Evolutionary conservation across 2,888 invertebrate species (phyloP).

Genomic region (Aleiodes alternator): DNA sequence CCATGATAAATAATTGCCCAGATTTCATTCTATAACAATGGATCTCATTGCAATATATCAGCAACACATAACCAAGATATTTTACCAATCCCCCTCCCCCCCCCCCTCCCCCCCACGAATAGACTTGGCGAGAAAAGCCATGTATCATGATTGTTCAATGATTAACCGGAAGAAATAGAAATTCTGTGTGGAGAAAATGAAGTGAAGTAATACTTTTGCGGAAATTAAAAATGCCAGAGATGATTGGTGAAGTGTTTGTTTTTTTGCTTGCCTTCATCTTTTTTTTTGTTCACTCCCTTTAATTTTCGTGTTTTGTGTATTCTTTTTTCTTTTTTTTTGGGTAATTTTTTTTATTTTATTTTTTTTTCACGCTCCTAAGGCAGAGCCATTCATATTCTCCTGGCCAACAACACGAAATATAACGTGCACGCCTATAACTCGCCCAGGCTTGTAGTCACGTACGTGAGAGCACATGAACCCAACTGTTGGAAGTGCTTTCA

Average conservation of each 20-base stretch:
- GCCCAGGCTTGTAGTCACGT: constrained; percentile 26
- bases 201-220: neutral
- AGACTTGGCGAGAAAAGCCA: neutral
- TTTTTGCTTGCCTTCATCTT: neutral
- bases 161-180: neutral
- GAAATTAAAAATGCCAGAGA: constrained; percentile 13
- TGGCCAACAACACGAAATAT: constrained; percentile 31
- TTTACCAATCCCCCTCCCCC: neutral
- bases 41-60: constrained; percentile 29
- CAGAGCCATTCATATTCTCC: constrained; percentile 29
- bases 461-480: constrained; percentile 24
- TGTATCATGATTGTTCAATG: neutral
- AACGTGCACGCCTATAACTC: constrained; percentile 23
- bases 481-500: neutral
- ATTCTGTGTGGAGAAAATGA: neutral
- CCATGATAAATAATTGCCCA: constrained; percentile 31
- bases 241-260: constrained; percentile 18
- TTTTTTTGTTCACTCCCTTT: neutral
- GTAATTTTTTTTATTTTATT: neutral
- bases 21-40: constrained; percentile 24
- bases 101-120: neutral
- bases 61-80: neutral
- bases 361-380: constrained; percentile 21
- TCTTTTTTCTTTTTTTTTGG: too few relatives aligned
- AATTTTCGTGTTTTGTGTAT: neutral